Evolutionary conservation across 2,888 invertebrate genomes (phyloP).

Genomic region (Scrobipalpa atriplicella): DNA sequence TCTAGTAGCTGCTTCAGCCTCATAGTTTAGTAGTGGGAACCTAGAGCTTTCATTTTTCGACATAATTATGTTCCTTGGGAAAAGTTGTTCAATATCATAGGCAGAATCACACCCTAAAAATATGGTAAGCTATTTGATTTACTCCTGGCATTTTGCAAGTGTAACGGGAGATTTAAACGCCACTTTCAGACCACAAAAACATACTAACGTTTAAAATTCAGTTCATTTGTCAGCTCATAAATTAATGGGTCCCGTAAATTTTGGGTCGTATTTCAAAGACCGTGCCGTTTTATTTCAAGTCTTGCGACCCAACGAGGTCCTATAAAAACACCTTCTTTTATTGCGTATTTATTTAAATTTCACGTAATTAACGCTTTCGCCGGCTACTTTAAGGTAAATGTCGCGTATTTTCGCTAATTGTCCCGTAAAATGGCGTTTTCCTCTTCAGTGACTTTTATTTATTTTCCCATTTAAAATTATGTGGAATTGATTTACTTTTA

Average conservation of each 20-base stretch:
- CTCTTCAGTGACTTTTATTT: not conserved
- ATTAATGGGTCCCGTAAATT: constrained; percentile 30
- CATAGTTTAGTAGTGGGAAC: too few species aligned
- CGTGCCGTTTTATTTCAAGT: constrained; percentile 18
- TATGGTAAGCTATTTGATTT: too few species aligned
- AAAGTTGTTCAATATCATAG: too few species aligned
- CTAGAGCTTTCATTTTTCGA: too few species aligned
- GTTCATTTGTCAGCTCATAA: constrained; percentile 30
- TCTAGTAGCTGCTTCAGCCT: too few species aligned
- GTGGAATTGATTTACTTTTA: not conserved
- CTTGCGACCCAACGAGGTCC: constrained; percentile 16
- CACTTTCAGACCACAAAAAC: not conserved
- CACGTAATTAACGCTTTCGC: constrained; percentile 36
- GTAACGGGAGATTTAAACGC: not conserved
- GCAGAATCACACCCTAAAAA: too few species aligned
- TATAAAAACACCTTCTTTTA: constrained; percentile 32
- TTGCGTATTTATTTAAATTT: constrained; percentile 40
- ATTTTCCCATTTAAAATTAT: not conserved
- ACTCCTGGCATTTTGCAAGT: too few species aligned
- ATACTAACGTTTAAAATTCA: constrained; percentile 18
- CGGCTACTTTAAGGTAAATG: constrained; percentile 24
- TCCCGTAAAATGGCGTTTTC: constrained; percentile 15
- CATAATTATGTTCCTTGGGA: too few species aligned
- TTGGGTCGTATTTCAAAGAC: constrained; percentile 24
- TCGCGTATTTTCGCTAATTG: constrained; percentile 22